phyloP scores from a whole-genome alignment of 2,888 invertebrate genomes.

The Agrochola macilenta region DNA sequence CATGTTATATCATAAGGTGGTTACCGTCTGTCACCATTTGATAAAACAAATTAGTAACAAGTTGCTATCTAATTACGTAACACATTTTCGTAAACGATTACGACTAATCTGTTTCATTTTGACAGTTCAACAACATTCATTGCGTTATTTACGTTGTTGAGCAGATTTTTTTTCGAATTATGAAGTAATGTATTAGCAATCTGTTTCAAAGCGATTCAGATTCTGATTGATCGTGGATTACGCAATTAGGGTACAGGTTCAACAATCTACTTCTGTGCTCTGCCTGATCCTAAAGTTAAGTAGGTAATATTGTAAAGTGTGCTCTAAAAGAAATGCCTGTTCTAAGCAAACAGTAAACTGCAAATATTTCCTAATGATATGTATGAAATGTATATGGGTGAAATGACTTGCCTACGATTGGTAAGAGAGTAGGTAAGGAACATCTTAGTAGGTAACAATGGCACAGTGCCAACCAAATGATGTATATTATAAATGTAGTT shows the following conservation, averaged over 20 bases:
- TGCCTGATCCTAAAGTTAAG: neutral
- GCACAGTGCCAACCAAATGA: neutral
- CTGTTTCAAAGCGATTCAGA: no score
- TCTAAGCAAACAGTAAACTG: neutral
- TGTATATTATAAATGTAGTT: neutral
- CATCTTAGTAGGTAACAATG: neutral
- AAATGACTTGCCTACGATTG: neutral
- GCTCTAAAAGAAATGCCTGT: neutral
- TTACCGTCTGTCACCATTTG: neutral
- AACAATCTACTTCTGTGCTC: neutral
- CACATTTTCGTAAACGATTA: no score
- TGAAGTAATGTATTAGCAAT: no score
- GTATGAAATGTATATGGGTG: no score
- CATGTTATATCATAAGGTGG: neutral
- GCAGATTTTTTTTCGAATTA: no score
- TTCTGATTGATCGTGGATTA: no score
- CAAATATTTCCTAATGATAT: neutral
- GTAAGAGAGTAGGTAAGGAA: neutral
- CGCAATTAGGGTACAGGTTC: neutral
- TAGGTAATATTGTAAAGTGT: neutral
- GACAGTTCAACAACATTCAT: no score
- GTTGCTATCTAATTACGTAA: no score
- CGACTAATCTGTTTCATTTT: no score
- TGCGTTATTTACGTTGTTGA: no score
- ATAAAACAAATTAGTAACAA: neutral